Percentiles rank a stretch among this genome's conserved stretches.
These are phyloP conservation scores for Carassius carassius DNA, from an alignment of 2,113 vertebrate species.

Conservation along the genomic window DNA sequence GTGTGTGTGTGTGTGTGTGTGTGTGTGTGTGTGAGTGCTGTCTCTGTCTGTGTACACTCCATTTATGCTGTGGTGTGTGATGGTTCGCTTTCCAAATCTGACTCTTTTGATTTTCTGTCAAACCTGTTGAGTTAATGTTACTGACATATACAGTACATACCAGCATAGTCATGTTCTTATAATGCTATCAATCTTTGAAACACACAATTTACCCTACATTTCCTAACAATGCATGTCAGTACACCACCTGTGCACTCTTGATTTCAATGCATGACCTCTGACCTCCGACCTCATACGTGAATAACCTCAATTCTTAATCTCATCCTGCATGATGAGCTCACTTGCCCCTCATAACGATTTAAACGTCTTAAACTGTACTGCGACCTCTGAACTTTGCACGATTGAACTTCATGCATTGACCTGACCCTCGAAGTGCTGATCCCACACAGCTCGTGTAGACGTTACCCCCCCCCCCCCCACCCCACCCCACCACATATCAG, in stretches of 20 bases:
- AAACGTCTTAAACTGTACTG: neutral
- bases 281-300: slow-evolving; percentile 45
- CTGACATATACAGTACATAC: neutral
- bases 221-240: neutral
- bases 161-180: neutral
- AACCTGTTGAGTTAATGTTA: neutral
- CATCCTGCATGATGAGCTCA: slow-evolving; percentile 50
- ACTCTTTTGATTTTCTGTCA: neutral
- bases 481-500: slow-evolving; percentile 69
- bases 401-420: slow-evolving; percentile 73
- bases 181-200: neutral
- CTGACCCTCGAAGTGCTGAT: slow-evolving; percentile 66
- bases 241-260: neutral
- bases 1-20: neutral
- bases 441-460: slow-evolving; percentile 50
- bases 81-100: neutral
- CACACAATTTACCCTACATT: neutral
- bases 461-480: too few species aligned
- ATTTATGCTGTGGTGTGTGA: neutral
- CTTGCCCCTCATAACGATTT: slow-evolving; percentile 29
- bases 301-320: slow-evolving; percentile 38
- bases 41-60: neutral
- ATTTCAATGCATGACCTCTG: slow-evolving; percentile 59
- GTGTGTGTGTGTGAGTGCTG: neutral
- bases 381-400: slow-evolving; percentile 62